Base-by-base conservation (phyloP, 2,797 vertebrate genomes). In the Rhinophrynus dorsalis region DNA sequence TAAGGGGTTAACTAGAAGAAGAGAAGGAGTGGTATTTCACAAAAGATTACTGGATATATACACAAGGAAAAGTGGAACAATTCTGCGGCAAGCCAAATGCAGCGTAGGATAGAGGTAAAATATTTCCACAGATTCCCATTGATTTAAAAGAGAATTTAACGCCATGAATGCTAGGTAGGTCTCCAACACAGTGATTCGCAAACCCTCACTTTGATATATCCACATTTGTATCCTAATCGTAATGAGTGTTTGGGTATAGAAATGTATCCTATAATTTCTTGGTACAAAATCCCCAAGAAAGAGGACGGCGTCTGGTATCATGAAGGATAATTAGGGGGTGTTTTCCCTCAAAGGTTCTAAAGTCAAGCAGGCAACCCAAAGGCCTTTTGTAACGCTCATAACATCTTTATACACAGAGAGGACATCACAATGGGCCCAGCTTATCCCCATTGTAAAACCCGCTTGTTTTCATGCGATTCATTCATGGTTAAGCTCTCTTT, bases 371-470 rank as follows among this genome's bases (percentile, higher is more conserved):
- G 30, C 60, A 9, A 56, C 42, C 42, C 45, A 72, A 64, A 33
- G 68, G 30, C 30, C 58, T 56, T 20, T 58, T 58, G 38, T 40
- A 32, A 65, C 50, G 40, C 54, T 52, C 30, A 54, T 65, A 65
- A 72, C 69, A 72, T 72, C 69, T 72, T 30, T 65, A 72, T 72
- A 57, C 45, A 65, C 61, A 59, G 20, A 18, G 23, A 35, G 21
- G 65, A 56, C 59, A 18, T 35, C 12, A 37, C 50, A 48, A 63
- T 42, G 21, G 57, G 17, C 55, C 54, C 61, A 15, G 69, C 61
- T 65, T 73, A 73, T 66, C 69, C 69, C 58, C 62, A 73, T 73
- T 73, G 64, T 59, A 51, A 30, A 42, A 17, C 40, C 26, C 13
- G 6, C 52, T 72, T 58, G 61, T 35, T 72, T 72, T 72, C 61